phyloP scores from a whole-genome alignment of 2,113 vertebrate species.

The Xyrauchen texanus region DNA sequence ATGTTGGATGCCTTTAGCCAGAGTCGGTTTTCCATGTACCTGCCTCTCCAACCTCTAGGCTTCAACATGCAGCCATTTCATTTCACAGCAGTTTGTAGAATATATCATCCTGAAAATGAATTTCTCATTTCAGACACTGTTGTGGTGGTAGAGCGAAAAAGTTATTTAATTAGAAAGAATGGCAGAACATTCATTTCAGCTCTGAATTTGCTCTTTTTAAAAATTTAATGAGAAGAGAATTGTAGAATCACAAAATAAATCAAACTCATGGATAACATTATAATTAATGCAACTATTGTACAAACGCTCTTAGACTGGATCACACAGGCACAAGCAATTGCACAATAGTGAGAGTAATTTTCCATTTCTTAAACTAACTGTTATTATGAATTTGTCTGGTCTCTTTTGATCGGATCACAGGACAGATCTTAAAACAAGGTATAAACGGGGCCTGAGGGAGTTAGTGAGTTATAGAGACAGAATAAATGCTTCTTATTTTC shows the following conservation, averaged over 20 bases:
- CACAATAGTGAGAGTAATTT: not conserved
- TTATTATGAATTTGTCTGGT: too few relatives aligned
- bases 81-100: not conserved
- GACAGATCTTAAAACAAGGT: too few relatives aligned
- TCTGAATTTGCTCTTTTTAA: slow-evolving; percentile 59
- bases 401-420: too few relatives aligned
- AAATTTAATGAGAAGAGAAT: slow-evolving; percentile 23
- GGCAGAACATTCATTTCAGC: slow-evolving; percentile 58
- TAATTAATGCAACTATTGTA: slow-evolving; percentile 28
- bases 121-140: slow-evolving; percentile 30
- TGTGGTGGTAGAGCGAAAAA: slow-evolving; percentile 18
- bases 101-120: not conserved
- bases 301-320: not conserved
- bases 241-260: slow-evolving; percentile 58
- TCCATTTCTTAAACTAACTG: not conserved
- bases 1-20: too few relatives aligned
- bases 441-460: too few relatives aligned
- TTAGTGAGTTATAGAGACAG: too few relatives aligned
- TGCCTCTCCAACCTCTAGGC: too few relatives aligned
- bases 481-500: too few relatives aligned
- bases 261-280: slow-evolving; percentile 55
- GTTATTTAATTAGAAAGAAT: slow-evolving; percentile 62
- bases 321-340: not conserved
- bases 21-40: not conserved
- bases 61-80: not conserved